Evolutionary conservation across 23 tunicate species (phyloP), one percentile per base, ranked within the genome.

Genomic region (Oikopleura dioica): DNA sequence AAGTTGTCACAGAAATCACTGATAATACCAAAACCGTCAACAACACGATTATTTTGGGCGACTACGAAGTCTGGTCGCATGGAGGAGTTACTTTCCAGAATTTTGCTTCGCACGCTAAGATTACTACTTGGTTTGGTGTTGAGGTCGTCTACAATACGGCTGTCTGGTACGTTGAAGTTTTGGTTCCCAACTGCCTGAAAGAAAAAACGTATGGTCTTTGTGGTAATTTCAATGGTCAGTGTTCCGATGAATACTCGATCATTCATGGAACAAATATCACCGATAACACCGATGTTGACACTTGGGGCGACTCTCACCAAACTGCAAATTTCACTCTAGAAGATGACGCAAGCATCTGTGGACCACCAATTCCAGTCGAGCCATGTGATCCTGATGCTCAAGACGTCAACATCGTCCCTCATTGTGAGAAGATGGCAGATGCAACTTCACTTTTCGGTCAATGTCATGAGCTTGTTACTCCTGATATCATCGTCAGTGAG

Each of bases 391-490:
- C 63, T 36, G 59, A 76, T 0, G 80, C 76, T 24, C 59, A 78
- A 35, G 59, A 78, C 78, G 35, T 76, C 2, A 76, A 44, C n/a
- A 35, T 23, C 1, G 36, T 0, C 1, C 38, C 24, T 63, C 38
- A 69, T 34, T 75, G 36, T 37, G 0, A 59, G 35, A 30, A 76
- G 37, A 44, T 38, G 35, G 0, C 34, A 0, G 50, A 35, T 35
- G 0, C 26, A 2, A 76, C 59, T 35, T 36, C 35, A 23, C 26
- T 78, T n/a, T n/a, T n/a, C n/a, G n/a, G n/a, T n/a, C 9, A 76
- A 36, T 78, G 80, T 63, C 33, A 75, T 23, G 76, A 63, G 29
- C 76, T 34, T 32, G 77, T 36, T n/a, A 76, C 76, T 35, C 36
- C 77, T 28, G 78, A 69, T 24, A 59, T 12, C 0, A 59, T 75